Evolutionary conservation across 2,797 vertebrate species (phyloP).

Genomic region (Cynodonichthys magdalenae): DNA sequence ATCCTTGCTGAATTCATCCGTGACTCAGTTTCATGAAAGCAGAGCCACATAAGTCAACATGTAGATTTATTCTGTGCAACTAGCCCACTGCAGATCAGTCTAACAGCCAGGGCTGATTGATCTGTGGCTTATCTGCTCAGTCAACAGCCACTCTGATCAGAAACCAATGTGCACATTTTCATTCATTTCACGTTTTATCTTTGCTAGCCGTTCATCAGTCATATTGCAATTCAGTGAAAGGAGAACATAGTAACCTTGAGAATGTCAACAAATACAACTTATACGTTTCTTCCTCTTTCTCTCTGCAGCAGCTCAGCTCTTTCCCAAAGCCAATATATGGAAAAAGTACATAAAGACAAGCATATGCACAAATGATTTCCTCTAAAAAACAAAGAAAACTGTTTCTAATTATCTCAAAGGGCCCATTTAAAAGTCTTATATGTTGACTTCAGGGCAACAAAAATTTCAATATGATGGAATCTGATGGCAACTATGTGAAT

Average conservation of each 20-base stretch:
- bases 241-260: not conserved
- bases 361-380: too few relatives aligned
- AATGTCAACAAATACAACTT: not conserved
- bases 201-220: not conserved
- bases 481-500: not conserved
- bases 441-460: not conserved
- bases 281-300: not conserved
- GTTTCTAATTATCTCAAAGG: not conserved
- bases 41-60: not conserved
- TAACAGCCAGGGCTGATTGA: not conserved
- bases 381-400: not conserved
- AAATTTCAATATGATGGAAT: not conserved
- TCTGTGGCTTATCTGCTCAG: not conserved
- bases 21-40: conserved; percentile 4
- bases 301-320: not conserved
- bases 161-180: not conserved
- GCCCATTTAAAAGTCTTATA: not conserved
- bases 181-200: not conserved
- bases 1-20: not conserved
- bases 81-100: not conserved
- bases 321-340: not conserved
- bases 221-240: conserved; percentile 4
- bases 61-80: conserved; percentile 1
- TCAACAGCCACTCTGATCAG: conserved; percentile 4
- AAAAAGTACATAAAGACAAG: not conserved